These are phyloP conservation scores for Acrossocheilus wenchowensis DNA, from an alignment of 2,797 vertebrate genomes.

Conservation along the genomic window DNA sequence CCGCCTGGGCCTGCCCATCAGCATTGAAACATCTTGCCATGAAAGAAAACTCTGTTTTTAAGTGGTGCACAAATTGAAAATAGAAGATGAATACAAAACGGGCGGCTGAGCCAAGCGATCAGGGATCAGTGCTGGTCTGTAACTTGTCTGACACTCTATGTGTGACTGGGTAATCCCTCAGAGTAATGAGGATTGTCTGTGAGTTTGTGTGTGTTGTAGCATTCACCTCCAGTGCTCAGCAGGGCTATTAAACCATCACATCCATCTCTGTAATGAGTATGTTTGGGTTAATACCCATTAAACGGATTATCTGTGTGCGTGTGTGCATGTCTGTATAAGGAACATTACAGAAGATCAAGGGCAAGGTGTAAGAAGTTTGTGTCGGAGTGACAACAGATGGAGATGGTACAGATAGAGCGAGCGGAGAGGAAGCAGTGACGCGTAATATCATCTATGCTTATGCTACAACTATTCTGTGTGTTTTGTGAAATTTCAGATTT, in stretches of 20 bases:
- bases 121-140: conserved; percentile 47
- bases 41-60: conserved; percentile 11
- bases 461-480: neutral
- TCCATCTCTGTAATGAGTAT: conserved; percentile 54
- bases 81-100: conserved; percentile 28
- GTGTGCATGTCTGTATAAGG: conserved; percentile 28
- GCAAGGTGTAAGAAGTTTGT: conserved; percentile 32
- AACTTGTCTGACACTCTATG: conserved; percentile 48
- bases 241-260: conserved; percentile 51
- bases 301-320: conserved; percentile 33
- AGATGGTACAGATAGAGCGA: conserved; percentile 25
- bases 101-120: conserved; percentile 50
- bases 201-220: conserved; percentile 40
- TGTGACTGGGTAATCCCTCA: conserved; percentile 60
- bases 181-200: conserved; percentile 42
- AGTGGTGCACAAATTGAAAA: conserved; percentile 35
- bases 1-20: neutral
- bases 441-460: neutral
- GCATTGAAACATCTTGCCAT: conserved; percentile 26
- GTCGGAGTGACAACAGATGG: conserved; percentile 44
- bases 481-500: too few relatives aligned
- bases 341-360: conserved; percentile 45
- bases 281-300: conserved; percentile 47
- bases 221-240: conserved; percentile 49
- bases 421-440: neutral